These are phyloP conservation scores for Protonibea diacanthus DNA, from an alignment of 2,797 vertebrate species.

Conservation along the genomic window DNA sequence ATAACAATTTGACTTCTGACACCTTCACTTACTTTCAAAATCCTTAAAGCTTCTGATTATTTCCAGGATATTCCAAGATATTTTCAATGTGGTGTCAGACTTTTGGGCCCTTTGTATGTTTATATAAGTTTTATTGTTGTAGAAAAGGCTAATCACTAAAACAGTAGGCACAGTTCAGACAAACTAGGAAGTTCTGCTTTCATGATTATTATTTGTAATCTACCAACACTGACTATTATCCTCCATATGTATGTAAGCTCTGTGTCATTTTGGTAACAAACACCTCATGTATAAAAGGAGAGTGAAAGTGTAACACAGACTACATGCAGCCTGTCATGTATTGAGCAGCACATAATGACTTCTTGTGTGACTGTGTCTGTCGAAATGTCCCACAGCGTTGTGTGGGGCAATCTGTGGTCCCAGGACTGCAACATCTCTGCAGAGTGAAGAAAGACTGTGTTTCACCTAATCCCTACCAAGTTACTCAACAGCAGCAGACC, in stretches of 20 bases:
- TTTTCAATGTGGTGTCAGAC: too few relatives aligned
- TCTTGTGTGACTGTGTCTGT: slow-evolving; percentile 79
- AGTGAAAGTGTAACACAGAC: slow-evolving; percentile 45
- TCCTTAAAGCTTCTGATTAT: too few relatives aligned
- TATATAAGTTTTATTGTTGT: background rate
- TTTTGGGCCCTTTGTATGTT: background rate
- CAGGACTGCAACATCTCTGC: slow-evolving; percentile 85
- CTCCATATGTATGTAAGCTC: background rate
- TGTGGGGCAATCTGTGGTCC: slow-evolving; percentile 89
- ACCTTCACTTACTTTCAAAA: too few relatives aligned
- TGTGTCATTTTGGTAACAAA: background rate
- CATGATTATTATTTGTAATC: background rate
- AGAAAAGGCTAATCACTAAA: background rate
- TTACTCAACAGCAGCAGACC: slow-evolving; percentile 82
- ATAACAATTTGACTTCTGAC: too few relatives aligned
- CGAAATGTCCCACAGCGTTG: slow-evolving; percentile 80
- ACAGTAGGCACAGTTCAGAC: too few relatives aligned
- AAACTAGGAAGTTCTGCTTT: too few relatives aligned
- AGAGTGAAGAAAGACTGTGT: slow-evolving; percentile 85
- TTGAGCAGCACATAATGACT: slow-evolving; percentile 50
- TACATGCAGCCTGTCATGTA: background rate
- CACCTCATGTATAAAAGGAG: slow-evolving; percentile 10
- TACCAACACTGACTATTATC: background rate
- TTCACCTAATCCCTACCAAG: slow-evolving; percentile 76
- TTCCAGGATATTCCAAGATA: too few relatives aligned